A percentile compares a stretch with the other conserved stretches of the same genome.
These are phyloP conservation scores for Hypotaenidia philippensis DNA, from an alignment of 2,797 vertebrate species.

Conservation along the genomic window DNA sequence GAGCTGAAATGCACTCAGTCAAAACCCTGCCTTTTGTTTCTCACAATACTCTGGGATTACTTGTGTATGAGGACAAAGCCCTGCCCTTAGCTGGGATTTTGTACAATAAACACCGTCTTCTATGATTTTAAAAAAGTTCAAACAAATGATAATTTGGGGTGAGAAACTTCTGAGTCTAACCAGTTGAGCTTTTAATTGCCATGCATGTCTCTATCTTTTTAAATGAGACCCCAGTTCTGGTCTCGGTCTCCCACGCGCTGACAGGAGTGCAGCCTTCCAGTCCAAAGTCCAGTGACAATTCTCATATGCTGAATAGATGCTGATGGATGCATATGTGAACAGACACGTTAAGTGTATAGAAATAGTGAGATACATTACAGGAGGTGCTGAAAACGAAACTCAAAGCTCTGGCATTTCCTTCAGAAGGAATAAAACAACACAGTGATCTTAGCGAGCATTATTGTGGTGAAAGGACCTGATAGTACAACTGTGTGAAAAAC, in stretches of 20 bases:
- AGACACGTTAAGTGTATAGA: neutral
- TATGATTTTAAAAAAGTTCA: neutral
- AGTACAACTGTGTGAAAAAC: neutral
- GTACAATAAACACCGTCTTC: neutral
- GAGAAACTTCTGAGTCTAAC: neutral
- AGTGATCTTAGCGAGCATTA: neutral
- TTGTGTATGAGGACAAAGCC: neutral
- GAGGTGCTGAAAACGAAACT: constrained; percentile 29
- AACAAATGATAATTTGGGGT: neutral
- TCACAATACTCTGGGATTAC: neutral
- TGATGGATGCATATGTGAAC: neutral
- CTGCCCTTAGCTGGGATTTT: neutral
- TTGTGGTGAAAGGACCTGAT: neutral
- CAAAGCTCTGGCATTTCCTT: constrained; percentile 13
- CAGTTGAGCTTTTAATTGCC: neutral
- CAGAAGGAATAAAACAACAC: constrained; percentile 12
- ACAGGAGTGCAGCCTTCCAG: neutral
- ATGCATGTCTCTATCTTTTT: neutral
- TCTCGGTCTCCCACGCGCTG: neutral
- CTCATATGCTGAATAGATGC: neutral
- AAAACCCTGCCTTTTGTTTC: neutral
- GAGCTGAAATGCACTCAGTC: neutral
- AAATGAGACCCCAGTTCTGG: neutral
- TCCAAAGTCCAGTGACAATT: neutral
- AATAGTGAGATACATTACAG: neutral